Evolutionary conservation across 1,140 invertebrate genomes (phyloP).

Genomic region (Subanguina moxae): DNA sequence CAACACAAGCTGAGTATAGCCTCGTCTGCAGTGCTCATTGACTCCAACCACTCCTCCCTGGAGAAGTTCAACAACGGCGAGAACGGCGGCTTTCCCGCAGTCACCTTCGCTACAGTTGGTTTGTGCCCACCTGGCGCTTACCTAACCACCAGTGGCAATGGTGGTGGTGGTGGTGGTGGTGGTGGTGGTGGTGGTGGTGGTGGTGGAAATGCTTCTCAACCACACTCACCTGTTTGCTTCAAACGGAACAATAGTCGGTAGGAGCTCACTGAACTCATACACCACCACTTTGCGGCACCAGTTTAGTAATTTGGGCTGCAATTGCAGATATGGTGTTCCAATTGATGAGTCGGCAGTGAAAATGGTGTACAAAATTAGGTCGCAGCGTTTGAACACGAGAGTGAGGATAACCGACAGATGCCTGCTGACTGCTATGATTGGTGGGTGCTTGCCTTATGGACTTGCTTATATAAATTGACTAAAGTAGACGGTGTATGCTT

Average conservation of each 20-base stretch:
- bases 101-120: constrained; percentile 2
- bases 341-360: constrained; percentile 54
- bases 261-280: too few relatives aligned
- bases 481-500: too few relatives aligned
- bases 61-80: constrained; percentile 18
- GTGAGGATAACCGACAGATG: constrained; percentile 49
- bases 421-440: constrained; percentile 41
- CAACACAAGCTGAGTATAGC: constrained; percentile 12
- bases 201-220: constrained; percentile 4
- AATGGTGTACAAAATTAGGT: constrained; percentile 57
- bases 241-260: constrained; percentile 26
- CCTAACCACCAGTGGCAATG: background rate
- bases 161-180: constrained; percentile 7
- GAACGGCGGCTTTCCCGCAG: constrained; percentile 19
- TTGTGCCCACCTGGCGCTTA: constrained; percentile 5
- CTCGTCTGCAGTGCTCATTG: constrained; percentile 31
- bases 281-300: too few relatives aligned
- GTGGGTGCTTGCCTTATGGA: background rate
- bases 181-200: constrained; percentile 1
- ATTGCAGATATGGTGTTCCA: constrained; percentile 53
- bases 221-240: constrained; percentile 9
- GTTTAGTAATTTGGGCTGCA: too few relatives aligned
- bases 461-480: too few relatives aligned
- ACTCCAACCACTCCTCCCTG: constrained; percentile 32
- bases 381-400: constrained; percentile 50